Percentiles rank a stretch among this genome's conserved stretches.
These are phyloP conservation scores for Microctonus aethiopoides DNA, from an alignment of 2,888 invertebrate genomes.

Conservation along the genomic window DNA sequence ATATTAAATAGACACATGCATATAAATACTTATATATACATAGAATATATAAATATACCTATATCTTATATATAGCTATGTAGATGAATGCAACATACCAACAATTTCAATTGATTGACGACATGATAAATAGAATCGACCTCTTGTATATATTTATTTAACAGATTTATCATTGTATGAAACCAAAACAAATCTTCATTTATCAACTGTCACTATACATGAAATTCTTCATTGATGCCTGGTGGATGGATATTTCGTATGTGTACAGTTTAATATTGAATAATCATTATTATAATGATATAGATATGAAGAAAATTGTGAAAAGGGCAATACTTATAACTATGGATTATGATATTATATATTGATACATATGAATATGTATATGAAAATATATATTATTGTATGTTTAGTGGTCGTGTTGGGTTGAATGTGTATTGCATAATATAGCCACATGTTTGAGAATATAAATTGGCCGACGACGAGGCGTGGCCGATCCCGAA, in stretches of 20 bases:
- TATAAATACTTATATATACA: neutral
- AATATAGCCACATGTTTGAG: constrained; percentile 23
- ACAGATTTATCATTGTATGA: neutral
- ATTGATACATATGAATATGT: neutral
- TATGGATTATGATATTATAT: neutral
- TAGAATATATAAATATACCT: neutral
- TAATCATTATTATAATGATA: neutral
- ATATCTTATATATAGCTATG: neutral
- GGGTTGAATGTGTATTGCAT: constrained; percentile 16
- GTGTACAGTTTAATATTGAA: neutral
- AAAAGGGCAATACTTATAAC: neutral
- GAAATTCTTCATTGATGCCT: too few relatives aligned
- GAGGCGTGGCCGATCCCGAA: constrained; percentile 26
- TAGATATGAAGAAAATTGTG: neutral
- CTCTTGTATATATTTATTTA: neutral
- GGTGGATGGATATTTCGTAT: too few relatives aligned
- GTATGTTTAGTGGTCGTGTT: too few relatives aligned
- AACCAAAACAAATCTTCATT: constrained; percentile 16
- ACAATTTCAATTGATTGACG: constrained; percentile 4
- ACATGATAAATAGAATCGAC: neutral
- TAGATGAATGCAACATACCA: neutral
- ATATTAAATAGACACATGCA: constrained; percentile 7
- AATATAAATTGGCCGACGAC: constrained; percentile 22
- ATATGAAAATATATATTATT: neutral
- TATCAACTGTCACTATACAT: constrained; percentile 6